These are phyloP conservation scores for Malthinus seriepunctatus DNA, from an alignment of 2,888 invertebrate genomes.

Conservation along the genomic window DNA sequence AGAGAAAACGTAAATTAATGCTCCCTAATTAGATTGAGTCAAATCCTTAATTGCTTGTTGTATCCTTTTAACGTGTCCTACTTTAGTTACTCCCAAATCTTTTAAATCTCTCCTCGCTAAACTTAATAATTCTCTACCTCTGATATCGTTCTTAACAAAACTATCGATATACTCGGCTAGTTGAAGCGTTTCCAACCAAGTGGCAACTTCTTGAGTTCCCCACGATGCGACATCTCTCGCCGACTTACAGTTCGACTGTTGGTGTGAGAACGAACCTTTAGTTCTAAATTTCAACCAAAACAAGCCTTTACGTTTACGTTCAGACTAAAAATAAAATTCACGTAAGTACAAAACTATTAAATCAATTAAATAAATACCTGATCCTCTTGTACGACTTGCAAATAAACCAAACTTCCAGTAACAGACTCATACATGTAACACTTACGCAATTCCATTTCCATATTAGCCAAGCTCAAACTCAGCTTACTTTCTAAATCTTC, in stretches of 20 bases:
- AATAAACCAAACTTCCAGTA: slow-evolving; percentile 61
- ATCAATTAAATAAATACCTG: slow-evolving; percentile 48
- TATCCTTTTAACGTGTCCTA: slow-evolving; percentile 94
- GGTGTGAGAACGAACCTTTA: slow-evolving; percentile 52
- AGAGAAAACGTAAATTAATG: not conserved
- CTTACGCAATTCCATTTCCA: slow-evolving; percentile 74
- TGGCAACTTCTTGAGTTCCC: slow-evolving; percentile 87
- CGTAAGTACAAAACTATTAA: not conserved
- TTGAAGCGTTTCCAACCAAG: slow-evolving; percentile 88
- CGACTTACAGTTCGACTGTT: slow-evolving; percentile 53
- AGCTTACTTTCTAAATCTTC: slow-evolving; percentile 72
- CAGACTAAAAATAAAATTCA: slow-evolving; percentile 45
- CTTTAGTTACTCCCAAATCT: slow-evolving; percentile 92
- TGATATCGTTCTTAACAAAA: slow-evolving; percentile 88
- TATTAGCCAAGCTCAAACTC: slow-evolving; percentile 66
- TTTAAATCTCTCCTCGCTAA: slow-evolving; percentile 85
- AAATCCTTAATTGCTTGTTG: slow-evolving; percentile 90
- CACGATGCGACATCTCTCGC: slow-evolving; percentile 67
- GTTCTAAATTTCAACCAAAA: slow-evolving; percentile 71
- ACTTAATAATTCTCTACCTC: slow-evolving; percentile 85
- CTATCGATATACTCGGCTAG: slow-evolving; percentile 90
- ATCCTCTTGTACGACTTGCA: slow-evolving; percentile 59
- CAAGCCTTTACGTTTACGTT: slow-evolving; percentile 63
- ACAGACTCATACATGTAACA: slow-evolving; percentile 64
- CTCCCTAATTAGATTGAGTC: slow-evolving; percentile 51